Base-by-base conservation (phyloP, 92 coral and sea anemone species). In the Umimayanthus chanpuru region DNA sequence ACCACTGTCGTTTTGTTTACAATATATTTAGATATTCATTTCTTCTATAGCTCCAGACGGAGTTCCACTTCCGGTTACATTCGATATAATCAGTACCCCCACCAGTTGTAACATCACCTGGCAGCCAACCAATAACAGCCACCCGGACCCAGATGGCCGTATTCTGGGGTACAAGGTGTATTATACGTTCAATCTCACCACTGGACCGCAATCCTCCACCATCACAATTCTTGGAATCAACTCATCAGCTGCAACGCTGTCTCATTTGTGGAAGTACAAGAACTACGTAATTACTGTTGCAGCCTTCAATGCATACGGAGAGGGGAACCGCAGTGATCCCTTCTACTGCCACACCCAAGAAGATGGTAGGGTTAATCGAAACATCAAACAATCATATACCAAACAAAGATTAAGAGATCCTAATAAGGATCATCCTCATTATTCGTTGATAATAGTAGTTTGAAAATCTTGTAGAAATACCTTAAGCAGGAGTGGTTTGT, bases 151-250 rank as follows among this genome's bases (percentile, higher is more conserved):
- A 12, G 87, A 83, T 5, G 87, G 79, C 26, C 77, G 77, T 70
- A 70, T 83, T 23, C 77, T 83, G 6, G 87, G 87, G 20, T 83
- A 83, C 47, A 83, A 83, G 4, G 87, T 83, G 65, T 71, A 83
- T 71, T 83, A 83, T 79, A 83, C 87, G 4, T 71, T 83, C 2
- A 83, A 83, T 30, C 87, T 83, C 8, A 83, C 87, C 15, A 83
- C 39, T 68, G 87, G 87, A 15, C 67, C 79, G 18, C 64, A 20
- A 47, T 25, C 28, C 16, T 12, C 41, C 12, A 50, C 28, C 21
- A 43, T 39, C 21, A 66, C 72, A 14, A 20, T 80, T 20, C 47
- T 53, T 15, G 71, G 84, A 56, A 67, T n/a, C 61, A 80, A 80
- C 43, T 55, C 76, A 26, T 83, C 87, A 43, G 66, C 9, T 18